Base-by-base conservation (phyloP, 2,797 vertebrate species). In the Poeciliopsis infans region DNA sequence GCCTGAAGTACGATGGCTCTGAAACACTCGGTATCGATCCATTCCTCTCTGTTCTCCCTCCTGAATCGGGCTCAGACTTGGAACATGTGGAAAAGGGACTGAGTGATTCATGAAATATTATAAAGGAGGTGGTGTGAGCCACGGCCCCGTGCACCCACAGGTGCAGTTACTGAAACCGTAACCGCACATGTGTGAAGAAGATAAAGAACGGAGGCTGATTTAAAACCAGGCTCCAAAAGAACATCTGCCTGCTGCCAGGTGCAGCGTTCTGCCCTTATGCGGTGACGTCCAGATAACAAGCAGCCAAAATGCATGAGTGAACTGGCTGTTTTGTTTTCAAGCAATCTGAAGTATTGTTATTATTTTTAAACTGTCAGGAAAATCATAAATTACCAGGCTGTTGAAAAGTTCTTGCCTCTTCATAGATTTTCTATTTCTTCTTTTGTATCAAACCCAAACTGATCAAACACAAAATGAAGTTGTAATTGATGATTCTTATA, bases 171-270 rank as follows among this genome's bases (percentile, higher is more conserved):
- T 77, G 85, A 49, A 79, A 72, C 84, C 55, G 12, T 83, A 90
- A 81, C 72, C 76, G 59, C 78, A 85, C 82, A 71, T 91, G 86
- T 88, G 83, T 83, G 80, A 89, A 82, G 77, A 78, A 85, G 87
- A 92, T 90, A 90, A 91, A 89, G 66, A 66, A 81, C 7, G n/a
- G 3, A 16, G 28, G 81, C 81, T 86, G 83, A 87, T 88, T 87
- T 77, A 69, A 89, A 90, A 85, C 72, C 79, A 83, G 23, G 12
- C 33, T 78, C 75, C 78, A 83, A 81, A 78, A 79, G 81, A 87
- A 83, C 79, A 85, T 82, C 80, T 84, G 81, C 75, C 1, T 20
- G 66, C 78, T 84, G 77, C 85, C 81, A 86, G 85, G 82, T 82
- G 84, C 77, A 81, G 83, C 77, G 23, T 49, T 25, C 73, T 59